Evolutionary conservation across 2,797 vertebrate species (phyloP), one percentile per base, ranked within the genome.

Genomic region (Novumbra hubbsi): DNA sequence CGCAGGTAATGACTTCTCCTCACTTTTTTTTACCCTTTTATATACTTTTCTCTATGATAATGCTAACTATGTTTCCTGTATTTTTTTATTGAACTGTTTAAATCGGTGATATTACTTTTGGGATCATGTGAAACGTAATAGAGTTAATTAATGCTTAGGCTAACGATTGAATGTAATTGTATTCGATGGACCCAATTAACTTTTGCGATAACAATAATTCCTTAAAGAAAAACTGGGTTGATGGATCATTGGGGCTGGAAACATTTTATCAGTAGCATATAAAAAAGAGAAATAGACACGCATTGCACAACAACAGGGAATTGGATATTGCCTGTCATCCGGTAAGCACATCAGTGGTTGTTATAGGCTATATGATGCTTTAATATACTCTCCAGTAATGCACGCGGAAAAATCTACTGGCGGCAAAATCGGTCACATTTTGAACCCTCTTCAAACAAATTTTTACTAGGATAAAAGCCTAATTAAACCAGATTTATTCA

Each of bases 1-100:
- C 77, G 87, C 95, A 97, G 96, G 97, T 97, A 96, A 95, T 9
- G 95, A 78, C 68, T 83, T 72, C 71, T 73, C 78, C 55, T 83
- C 76, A 73, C 17, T 67, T 77, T 17, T 38, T 32, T 24, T 27
- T 63, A n/a, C n/a, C 21, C n/a, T 45, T 45, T 45, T 12, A 27
- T 57, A 57, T 57, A 24, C 5, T 60, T 24, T 55, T 69, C 41
- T 41, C 30, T 17, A 45, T 38, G 41, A 17, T 32, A 66, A 19
- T 17, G 30, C 28, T 28, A 27, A 15, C 68, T 15, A 5, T 32
- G 34, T 50, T n/a, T 28, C 24, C 34, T 21, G 38, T 1, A 19
- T 19, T n/a, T 24, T 24, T 71, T 62, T 41, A 60, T 71, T 17
- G 19, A 24, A 11, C 68, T 49, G 68, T 50, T 68, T 27, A 17